Base-by-base conservation (phyloP, 2,797 vertebrate genomes). In the Kryptolebias ocellatus region DNA sequence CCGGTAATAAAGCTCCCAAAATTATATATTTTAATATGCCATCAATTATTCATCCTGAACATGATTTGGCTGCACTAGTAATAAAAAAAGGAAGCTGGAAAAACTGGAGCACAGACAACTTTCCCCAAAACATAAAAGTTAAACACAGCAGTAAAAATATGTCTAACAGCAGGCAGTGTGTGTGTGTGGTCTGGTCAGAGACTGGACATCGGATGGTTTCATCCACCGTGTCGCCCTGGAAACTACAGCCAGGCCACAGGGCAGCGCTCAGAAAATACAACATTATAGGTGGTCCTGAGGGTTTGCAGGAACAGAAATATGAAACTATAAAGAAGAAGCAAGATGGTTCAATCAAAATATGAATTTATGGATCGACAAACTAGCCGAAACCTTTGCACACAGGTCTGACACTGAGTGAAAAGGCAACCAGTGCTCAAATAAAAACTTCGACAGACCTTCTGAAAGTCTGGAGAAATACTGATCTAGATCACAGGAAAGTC, bases 221-320 rank as follows among this genome's bases (percentile, higher is more conserved):
- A 72, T 77, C 74, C 78, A 70, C 57, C 5, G 12, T 59, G 65
- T 81, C 58, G 12, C n/a, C 55, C 34, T 67, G 53, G 67, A 75
- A 83, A 82, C 73, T 52, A 4, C 58, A 67, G 82, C 79, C 76
- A 81, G 69, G 70, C 83, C 85, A 64, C 77, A 80, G 55, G 62
- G 64, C 39, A 1, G 12, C 11, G 53, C 61, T 17, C n/a, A 10
- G 39, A 11, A 6, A 0, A 50, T 12, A 39, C 53, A 6, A 2
- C 72, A 1, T 39, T 27, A 67, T 64, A 70, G 83, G 83, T 80
- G 80, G 79, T 78, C 79, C 44, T 7, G 3, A 39, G 14, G 9
- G 44, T 12, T 12, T 15, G 29, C 31, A 4, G 5, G 18, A 55
- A 12, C 1, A 34, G 17, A 31, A 34, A 34, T 8, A 9, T 34